phyloP scores from a whole-genome alignment of 2,888 invertebrate species.

The Thumatha senex region DNA sequence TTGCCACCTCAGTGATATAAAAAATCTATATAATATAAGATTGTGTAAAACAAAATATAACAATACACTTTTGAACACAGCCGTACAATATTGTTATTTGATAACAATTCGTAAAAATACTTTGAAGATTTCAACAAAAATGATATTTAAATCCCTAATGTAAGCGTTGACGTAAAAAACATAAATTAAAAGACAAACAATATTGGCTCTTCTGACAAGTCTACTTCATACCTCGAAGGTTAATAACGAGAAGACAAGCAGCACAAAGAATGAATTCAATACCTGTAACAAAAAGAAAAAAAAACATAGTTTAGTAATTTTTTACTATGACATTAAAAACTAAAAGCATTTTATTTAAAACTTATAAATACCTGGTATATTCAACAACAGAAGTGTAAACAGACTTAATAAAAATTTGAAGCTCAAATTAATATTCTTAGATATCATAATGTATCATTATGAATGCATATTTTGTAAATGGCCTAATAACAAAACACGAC shows the following conservation, averaged over 20 bases:
- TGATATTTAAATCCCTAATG: no score
- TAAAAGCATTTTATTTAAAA: slow-evolving; percentile 19
- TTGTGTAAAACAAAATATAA: no score
- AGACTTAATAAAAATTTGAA: background rate
- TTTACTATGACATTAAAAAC: slow-evolving; percentile 30
- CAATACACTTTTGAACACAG: no score
- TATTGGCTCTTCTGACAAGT: slow-evolving; percentile 9
- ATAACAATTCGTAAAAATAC: no score
- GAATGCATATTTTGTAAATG: background rate
- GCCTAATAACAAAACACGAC: background rate
- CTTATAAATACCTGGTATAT: slow-evolving; percentile 4
- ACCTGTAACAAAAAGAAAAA: slow-evolving; percentile 62
- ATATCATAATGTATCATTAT: no score
- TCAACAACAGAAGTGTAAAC: background rate
- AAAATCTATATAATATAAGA: no score
- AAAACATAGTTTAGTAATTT: slow-evolving; percentile 41
- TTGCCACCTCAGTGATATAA: no score
- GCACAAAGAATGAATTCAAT: slow-evolving; percentile 54
- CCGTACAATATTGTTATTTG: no score
- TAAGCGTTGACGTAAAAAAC: no score
- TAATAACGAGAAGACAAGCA: slow-evolving; percentile 18
- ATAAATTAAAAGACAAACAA: no score
- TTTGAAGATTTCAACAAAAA: no score
- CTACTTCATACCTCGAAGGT: slow-evolving; percentile 28
- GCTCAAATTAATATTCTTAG: no score